Evolutionary conservation across 2,113 vertebrate species (phyloP).

Genomic region (Pelmatolapia mariae): DNA sequence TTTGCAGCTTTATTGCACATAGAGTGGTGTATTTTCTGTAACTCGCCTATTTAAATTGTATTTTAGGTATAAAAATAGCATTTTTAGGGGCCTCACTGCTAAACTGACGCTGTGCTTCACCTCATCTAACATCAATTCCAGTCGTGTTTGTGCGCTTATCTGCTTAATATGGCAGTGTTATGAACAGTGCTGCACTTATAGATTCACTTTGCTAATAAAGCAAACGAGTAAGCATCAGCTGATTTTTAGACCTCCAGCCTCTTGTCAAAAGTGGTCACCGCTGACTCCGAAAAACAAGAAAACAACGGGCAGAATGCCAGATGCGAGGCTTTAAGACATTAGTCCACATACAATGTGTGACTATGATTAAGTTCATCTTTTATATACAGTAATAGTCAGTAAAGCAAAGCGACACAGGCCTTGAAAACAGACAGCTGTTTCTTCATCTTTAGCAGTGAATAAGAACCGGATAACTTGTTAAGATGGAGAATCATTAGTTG

Average conservation of each 20-base stretch:
- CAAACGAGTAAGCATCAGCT: not conserved
- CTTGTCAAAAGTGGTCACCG: not conserved
- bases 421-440: not conserved
- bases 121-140: not conserved
- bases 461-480: not conserved
- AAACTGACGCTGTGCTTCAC: not conserved
- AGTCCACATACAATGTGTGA: not conserved
- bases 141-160: not conserved
- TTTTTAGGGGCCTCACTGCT: not conserved
- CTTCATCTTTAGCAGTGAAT: not conserved
- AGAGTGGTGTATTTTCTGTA: not conserved
- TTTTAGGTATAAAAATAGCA: not conserved
- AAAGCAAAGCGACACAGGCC: not conserved
- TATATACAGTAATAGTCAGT: not conserved
- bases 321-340: not conserved
- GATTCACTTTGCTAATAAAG: not conserved
- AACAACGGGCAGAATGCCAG: accelerated
- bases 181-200: not conserved
- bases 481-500: not conserved
- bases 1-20: not conserved
- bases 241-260: not conserved
- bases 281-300: not conserved
- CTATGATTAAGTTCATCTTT: not conserved
- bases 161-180: not conserved
- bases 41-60: not conserved